phyloP scores from a whole-genome alignment of 2,888 invertebrate genomes.

The Cyclophora albipunctata region DNA sequence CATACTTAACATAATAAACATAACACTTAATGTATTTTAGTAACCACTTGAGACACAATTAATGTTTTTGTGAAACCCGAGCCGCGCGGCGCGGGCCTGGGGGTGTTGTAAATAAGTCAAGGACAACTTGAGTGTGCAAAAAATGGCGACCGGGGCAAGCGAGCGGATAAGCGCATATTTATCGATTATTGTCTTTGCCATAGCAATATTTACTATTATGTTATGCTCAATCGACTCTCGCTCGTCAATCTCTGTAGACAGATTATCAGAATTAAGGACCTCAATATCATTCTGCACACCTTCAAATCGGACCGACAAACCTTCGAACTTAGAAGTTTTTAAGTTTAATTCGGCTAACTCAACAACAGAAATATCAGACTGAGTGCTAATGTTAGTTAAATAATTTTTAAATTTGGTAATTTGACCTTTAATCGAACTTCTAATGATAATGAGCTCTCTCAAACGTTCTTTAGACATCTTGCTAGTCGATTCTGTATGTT shows the following conservation, averaged over 20 bases:
- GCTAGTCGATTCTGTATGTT: no score
- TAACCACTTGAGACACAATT: no score
- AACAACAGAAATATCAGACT: neutral
- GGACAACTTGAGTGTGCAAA: no score
- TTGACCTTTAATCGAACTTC: slow-evolving; percentile 5
- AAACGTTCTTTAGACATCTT: neutral
- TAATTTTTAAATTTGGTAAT: neutral
- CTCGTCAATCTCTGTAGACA: neutral
- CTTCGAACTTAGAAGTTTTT: slow-evolving; percentile 4
- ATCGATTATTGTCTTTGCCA: neutral
- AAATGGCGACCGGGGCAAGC: no score
- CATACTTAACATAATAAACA: no score
- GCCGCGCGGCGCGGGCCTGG: no score
- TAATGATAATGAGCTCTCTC: neutral
- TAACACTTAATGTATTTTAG: no score
- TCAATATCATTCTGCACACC: slow-evolving; percentile 7
- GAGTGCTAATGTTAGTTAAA: neutral
- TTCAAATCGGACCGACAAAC: slow-evolving; percentile 4
- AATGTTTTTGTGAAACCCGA: no score
- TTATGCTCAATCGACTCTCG: neutral
- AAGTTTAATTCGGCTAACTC: slow-evolving; percentile 2
- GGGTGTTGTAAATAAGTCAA: no score
- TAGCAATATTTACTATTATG: neutral
- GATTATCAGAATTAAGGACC: neutral
- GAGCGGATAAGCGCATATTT: neutral